Conservation (phyloP, 1,140 invertebrate species). For the Drosophila mauritiana region DNA sequence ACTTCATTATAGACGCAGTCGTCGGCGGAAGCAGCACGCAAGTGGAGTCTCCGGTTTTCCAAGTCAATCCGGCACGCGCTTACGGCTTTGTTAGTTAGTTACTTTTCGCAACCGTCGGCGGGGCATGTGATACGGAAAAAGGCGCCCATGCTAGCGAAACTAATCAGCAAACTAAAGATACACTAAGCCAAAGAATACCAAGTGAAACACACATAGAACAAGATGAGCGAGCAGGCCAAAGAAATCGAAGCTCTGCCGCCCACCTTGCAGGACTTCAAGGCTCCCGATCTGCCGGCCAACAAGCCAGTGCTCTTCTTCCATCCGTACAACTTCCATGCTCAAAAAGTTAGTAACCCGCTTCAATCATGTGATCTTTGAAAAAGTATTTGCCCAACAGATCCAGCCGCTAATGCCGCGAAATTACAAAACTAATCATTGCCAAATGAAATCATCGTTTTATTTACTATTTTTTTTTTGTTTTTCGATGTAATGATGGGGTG, state of each 20-base stretch:
- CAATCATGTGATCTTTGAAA: conserved; percentile 65
- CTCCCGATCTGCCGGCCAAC: conserved; percentile 70
- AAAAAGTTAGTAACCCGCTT: conserved; percentile 87
- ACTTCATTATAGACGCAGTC: conserved; percentile 21
- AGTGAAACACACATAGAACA: background rate
- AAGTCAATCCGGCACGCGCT: conserved; percentile 29
- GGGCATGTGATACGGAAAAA: conserved; percentile 45
- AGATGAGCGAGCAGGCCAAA: conserved; percentile 33
- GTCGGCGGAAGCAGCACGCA: conserved; percentile 17
- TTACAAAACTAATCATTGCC: conserved; percentile 45
- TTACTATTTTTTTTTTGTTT: conserved; percentile 2
- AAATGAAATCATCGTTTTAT: background rate
- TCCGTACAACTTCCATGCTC: conserved; percentile 90
- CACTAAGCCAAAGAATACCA: conserved; percentile 3
- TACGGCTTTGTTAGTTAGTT: conserved; percentile 29
- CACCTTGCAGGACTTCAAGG: conserved; percentile 59
- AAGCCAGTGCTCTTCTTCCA: conserved; percentile 89
- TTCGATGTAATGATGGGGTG: conserved; percentile 33
- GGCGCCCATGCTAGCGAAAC: conserved; percentile 25
- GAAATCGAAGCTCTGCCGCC: conserved; percentile 40
- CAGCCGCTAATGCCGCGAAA: conserved; percentile 39
- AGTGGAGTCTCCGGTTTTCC: conserved; percentile 18
- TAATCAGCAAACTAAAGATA: conserved; percentile 14
- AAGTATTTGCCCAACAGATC: conserved; percentile 19
- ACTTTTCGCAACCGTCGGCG: conserved; percentile 25